phyloP scores from a whole-genome alignment of 30 jellyfish, hydroid and myxozoan genomes.

The Catostylus mosaicus region DNA sequence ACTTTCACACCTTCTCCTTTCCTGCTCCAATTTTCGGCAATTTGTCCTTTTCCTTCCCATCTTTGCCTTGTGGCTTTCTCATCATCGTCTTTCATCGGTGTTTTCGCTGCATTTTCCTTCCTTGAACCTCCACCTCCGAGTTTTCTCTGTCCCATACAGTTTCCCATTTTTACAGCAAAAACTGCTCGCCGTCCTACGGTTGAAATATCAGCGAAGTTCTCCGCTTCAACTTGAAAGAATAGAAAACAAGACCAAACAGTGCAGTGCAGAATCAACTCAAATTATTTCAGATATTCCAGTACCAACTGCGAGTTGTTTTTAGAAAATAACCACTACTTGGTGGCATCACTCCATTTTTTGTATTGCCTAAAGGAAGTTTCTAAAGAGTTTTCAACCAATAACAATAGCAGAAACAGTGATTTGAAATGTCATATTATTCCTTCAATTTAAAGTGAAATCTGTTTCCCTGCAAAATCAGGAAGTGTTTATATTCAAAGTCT shows the following conservation, averaged over 20 bases:
- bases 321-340: too few species aligned
- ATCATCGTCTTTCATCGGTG: slow-evolving; percentile 24
- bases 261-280: not conserved
- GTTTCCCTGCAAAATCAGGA: too few species aligned
- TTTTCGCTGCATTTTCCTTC: slow-evolving; percentile 36
- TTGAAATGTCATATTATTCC: too few species aligned
- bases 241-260: not conserved
- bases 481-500: too few species aligned
- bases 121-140: not conserved
- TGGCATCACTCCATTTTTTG: too few species aligned
- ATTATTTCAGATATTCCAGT: not conserved
- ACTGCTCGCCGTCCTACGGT: not conserved
- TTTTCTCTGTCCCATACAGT: slow-evolving; percentile 42
- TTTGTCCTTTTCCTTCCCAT: not conserved
- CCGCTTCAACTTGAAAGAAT: not conserved
- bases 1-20: not conserved
- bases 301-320: slow-evolving; percentile 8
- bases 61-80: not conserved
- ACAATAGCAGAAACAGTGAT: not conserved
- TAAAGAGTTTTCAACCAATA: not conserved
- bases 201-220: not conserved
- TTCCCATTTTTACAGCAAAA: slow-evolving; percentile 28
- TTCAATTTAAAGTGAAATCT: too few species aligned
- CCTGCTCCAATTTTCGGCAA: not conserved
- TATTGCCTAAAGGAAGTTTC: too few species aligned